These are phyloP conservation scores for Pseudochirops cupreus DNA, from an alignment of 2,797 vertebrate genomes.

Conservation along the genomic window DNA sequence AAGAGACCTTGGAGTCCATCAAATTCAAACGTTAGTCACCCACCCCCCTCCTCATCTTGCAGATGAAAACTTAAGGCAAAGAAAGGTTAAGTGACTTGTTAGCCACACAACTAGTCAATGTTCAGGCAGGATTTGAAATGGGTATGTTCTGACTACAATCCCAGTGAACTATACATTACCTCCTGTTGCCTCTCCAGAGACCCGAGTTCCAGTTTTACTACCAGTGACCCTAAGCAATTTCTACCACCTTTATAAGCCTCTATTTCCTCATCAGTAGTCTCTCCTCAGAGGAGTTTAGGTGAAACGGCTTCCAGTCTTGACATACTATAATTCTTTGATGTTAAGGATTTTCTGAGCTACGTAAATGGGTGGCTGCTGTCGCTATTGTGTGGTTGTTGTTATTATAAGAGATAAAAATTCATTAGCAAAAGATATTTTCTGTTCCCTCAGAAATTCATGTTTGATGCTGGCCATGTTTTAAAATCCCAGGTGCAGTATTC, in stretches of 20 bases:
- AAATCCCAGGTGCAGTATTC: neutral
- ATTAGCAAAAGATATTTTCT: neutral
- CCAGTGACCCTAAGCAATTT: neutral
- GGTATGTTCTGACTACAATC: neutral
- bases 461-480: neutral
- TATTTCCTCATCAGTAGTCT: neutral
- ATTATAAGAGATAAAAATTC: neutral
- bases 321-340: neutral
- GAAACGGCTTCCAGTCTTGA: neutral
- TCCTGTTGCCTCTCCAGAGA: neutral
- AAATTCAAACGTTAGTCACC: neutral
- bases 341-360: neutral
- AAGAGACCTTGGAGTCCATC: neutral
- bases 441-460: neutral
- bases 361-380: neutral
- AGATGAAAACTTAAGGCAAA: neutral
- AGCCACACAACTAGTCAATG: neutral
- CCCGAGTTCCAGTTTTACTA: neutral
- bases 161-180: neutral
- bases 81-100: neutral
- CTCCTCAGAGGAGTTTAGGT: neutral
- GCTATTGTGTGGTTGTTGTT: neutral
- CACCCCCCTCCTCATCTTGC: neutral
- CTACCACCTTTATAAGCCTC: neutral
- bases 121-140: neutral